Base-by-base conservation (phyloP, 2,888 invertebrate genomes). In the Digitonthophagus gazella region DNA sequence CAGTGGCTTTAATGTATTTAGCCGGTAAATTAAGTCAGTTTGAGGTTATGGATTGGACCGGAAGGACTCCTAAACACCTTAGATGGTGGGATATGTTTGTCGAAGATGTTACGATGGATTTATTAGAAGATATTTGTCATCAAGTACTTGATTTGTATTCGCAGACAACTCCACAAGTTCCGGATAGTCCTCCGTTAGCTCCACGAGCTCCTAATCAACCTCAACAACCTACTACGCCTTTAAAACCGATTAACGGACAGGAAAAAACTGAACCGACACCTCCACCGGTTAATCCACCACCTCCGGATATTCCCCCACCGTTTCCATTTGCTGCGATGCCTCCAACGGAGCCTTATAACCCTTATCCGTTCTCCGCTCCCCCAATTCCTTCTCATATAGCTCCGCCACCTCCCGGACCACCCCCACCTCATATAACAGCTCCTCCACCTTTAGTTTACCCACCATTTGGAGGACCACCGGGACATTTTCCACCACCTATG, bases 71-170 rank as follows among this genome's bases (percentile, higher is more conserved):
- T 1, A 89, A 92, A 78, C 93, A 95, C 82, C 86, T 88, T 2
- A 88, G 93, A 19, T 99, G 99, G 99, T 99, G 98, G 98, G 98
- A 98, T 78, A 93, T 95, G 91, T 97, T 97, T 80, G 95, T 98
- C 0, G 95, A 96, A 78, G 97, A 97, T 78, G 92, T 98, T 22
- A 93, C 95, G 0, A 93, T 95, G 89, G 96, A 97, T 77, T 86
- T 98, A 67, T 85, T 99, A 57, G 98, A 99, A 85, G 97, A 97
- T 83, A 96, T 98, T 74, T 98, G 98, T 77, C 98, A 98, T 84
- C 97, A 94, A 86, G 93, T 93, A 2, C 82, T 98, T 72, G 98
- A 98, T 83, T 84, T 98, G 70, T 98, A 98, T 83, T 93, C 94
- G 0, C 90, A 92, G 75, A 87, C 92, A 72, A 86, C 86, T 65